A percentile compares a stretch with the other conserved stretches of the same genome.
Conservation (phyloP, 2,113 vertebrate genomes). For the Pitta sordida region DNA sequence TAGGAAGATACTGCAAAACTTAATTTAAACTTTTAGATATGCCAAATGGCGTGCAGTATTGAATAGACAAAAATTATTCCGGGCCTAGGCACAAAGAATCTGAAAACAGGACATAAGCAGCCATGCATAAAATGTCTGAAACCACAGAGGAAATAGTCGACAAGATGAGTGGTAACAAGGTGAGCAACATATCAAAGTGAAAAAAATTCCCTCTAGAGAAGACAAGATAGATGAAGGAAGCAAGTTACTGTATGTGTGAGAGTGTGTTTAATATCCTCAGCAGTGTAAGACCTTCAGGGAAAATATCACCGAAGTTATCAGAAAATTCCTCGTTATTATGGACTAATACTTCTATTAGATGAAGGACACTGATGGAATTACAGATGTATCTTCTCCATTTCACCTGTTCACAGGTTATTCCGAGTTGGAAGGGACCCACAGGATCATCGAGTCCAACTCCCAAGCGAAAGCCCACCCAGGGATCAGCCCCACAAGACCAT, state of each 20-base stretch:
- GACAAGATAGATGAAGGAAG: slow-evolving; percentile 30
- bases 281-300: slow-evolving; percentile 8
- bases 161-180: slow-evolving; percentile 60
- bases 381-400: neutral
- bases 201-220: slow-evolving; percentile 41
- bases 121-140: slow-evolving; percentile 61
- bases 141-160: slow-evolving; percentile 46
- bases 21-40: neutral
- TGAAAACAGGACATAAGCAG: slow-evolving; percentile 61
- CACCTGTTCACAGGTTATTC: too few relatives aligned
- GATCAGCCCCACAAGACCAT: too few relatives aligned
- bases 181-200: slow-evolving; percentile 47
- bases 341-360: slow-evolving; percentile 3
- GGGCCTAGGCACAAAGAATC: slow-evolving; percentile 17
- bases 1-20: neutral
- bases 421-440: too few relatives aligned
- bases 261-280: slow-evolving; percentile 45
- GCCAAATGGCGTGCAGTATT: slow-evolving; percentile 14
- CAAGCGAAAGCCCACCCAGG: too few relatives aligned
- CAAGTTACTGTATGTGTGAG: neutral
- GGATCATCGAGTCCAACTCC: too few relatives aligned
- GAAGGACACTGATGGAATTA: slow-evolving; percentile 28
- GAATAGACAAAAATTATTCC: slow-evolving; percentile 15
- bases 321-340: slow-evolving; percentile 42
- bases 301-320: slow-evolving; percentile 26